phyloP scores from a whole-genome alignment of 2,888 invertebrate species.

The Drosophila kokeensis region DNA sequence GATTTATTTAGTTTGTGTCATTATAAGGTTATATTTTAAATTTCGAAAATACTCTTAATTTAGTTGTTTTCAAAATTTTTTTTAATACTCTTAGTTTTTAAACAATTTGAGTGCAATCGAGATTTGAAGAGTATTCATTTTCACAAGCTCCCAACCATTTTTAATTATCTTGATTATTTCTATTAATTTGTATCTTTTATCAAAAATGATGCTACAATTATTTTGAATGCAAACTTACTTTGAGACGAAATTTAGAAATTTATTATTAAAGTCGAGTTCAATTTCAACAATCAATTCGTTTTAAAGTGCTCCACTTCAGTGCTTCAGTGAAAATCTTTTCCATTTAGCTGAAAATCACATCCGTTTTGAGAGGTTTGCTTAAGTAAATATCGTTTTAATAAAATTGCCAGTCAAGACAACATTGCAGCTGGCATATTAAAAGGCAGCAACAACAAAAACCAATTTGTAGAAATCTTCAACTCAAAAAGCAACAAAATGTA shows the following conservation, averaged over 20 bases:
- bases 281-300: conserved; percentile 3
- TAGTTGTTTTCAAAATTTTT: neutral
- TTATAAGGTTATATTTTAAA: neutral
- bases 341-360: conserved; percentile 39
- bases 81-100: neutral
- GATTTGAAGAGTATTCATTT: neutral
- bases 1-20: neutral
- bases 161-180: neutral
- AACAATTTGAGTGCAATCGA: neutral
- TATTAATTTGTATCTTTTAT: neutral
- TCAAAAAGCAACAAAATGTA: conserved; percentile 62
- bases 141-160: neutral
- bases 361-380: conserved; percentile 35
- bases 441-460: conserved; percentile 18
- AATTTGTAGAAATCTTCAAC: conserved; percentile 51
- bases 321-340: conserved; percentile 14
- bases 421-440: conserved; percentile 51
- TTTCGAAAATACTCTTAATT: neutral
- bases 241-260: neutral
- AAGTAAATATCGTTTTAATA: conserved; percentile 70
- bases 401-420: conserved; percentile 65
- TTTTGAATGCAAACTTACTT: neutral
- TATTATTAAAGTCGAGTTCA: conserved; percentile 5
- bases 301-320: conserved; percentile 22
- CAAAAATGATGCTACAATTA: neutral